Evolutionary conservation across 2,797 vertebrate species (phyloP).

Genomic region (Anniella stebbinsi): DNA sequence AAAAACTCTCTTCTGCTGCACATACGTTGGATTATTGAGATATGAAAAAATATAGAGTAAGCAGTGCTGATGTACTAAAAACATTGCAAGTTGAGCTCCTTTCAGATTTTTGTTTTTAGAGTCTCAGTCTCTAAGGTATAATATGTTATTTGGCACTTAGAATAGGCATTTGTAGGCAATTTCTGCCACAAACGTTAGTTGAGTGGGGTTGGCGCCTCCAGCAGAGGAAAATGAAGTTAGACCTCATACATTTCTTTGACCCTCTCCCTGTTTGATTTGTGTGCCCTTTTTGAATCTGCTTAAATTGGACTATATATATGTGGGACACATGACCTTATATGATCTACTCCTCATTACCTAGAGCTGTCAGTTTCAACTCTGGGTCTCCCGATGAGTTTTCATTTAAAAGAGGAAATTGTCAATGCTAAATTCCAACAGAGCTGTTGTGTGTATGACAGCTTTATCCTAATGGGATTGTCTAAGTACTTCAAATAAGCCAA

Average conservation of each 20-base stretch:
- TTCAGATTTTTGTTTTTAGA: neutral
- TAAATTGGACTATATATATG: neutral
- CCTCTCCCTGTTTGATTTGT: neutral
- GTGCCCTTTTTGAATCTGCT: neutral
- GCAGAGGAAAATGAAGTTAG: neutral
- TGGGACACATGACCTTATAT: neutral
- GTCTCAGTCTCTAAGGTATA: neutral
- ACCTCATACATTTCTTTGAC: neutral
- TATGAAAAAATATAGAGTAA: neutral
- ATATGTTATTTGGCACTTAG: neutral
- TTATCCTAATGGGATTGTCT: neutral
- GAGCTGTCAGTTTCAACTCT: slow-evolving; percentile 1
- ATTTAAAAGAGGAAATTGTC: slow-evolving; percentile 14
- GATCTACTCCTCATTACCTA: neutral
- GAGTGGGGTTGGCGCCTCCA: neutral
- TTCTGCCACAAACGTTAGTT: neutral
- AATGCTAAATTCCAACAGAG: neutral
- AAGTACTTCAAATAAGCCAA: slow-evolving; percentile 44
- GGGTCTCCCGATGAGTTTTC: neutral
- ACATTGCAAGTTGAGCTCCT: neutral
- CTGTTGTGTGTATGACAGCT: neutral
- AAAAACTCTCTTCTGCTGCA: too few relatives aligned
- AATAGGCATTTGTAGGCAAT: neutral
- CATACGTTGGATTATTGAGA: neutral
- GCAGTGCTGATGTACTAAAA: neutral